Base-by-base conservation (phyloP, 2,113 vertebrate species). In the Eleginops maclovinus region DNA sequence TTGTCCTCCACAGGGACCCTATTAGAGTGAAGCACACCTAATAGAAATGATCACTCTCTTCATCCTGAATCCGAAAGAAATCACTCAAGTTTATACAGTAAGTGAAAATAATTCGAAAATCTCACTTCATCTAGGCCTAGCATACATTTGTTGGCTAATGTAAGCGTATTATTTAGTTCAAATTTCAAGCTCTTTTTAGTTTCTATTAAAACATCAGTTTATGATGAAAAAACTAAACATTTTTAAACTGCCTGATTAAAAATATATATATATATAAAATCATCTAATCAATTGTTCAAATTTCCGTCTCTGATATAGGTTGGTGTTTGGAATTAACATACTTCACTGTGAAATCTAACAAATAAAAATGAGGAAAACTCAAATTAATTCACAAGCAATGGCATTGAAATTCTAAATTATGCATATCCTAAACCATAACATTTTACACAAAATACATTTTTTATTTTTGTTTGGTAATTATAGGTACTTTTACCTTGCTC, bases 11-110 rank as follows among this genome's bases (percentile, higher is more conserved):
- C 88, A 84, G 92, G 93, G 92, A 93, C 92, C 89, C 79, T 89
- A 90, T 92, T 92, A 91, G 86, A 91, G 72, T 81, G 87, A 87
- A 87, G 84, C 89, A 85, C 85, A 89, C 78, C 91, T 91, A 92
- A 91, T 92, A 87, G 86, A 86, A 86, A 91, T 92, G 88, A 93
- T 91, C 89, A 92, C 87, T 90, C 88, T 89, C 89, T 90, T 89
- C 66, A 87, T 79, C 71, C 59, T 84, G 75, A 78, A 76, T 87
- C 80, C 88, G 79, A 90, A 87, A 75, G 83, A 86, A 86, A 84
- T 88, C 74, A 66, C 69, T 81, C 61, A 63, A 72, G 74, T 87
- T 81, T 75, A 74, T 73, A 21, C 59, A 76, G 75, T 61, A 85
- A 83, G 71, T 89, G 77, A 86, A 58, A 81, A 21, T 68, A 82